These are phyloP conservation scores for Argyresthia goedartella DNA, from an alignment of 2,888 invertebrate species.

Conservation along the genomic window DNA sequence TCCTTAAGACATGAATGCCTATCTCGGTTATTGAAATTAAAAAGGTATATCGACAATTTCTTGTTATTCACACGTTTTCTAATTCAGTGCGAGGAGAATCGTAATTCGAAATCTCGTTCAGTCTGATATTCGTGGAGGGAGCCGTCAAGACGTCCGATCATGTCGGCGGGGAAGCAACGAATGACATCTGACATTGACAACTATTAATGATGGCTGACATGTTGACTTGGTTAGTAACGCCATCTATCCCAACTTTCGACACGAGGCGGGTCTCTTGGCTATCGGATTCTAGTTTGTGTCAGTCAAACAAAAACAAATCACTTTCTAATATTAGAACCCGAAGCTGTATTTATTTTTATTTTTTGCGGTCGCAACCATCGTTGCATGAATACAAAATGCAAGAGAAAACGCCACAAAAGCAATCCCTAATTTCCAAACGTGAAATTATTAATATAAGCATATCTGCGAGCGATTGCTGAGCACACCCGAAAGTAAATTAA, in stretches of 20 bases:
- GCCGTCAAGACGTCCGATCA: conserved; percentile 16
- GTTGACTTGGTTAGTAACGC: conserved; percentile 16
- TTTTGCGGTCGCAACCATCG: not conserved
- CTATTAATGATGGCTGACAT: conserved; percentile 31
- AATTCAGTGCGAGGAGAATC: conserved; percentile 11
- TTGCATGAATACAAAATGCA: too few relatives aligned
- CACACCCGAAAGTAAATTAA: conserved; percentile 47
- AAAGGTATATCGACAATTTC: conserved; percentile 26
- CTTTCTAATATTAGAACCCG: conserved; percentile 4
- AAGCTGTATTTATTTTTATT: not conserved
- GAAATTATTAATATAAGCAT: not conserved
- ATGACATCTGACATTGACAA: conserved; percentile 27
- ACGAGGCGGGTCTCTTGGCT: conserved; percentile 19
- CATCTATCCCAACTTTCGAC: conserved; percentile 20
- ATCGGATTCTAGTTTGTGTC: conserved; percentile 27
- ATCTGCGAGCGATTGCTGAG: conserved; percentile 49
- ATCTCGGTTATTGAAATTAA: conserved; percentile 37
- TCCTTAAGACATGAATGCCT: conserved; percentile 28
- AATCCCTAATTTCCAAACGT: too few relatives aligned
- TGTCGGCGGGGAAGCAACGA: conserved; percentile 10
- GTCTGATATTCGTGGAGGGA: not conserved
- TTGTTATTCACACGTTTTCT: conserved; percentile 17
- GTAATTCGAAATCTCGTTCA: not conserved
- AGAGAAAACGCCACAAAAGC: too few relatives aligned
- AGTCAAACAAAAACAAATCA: conserved; percentile 17